Evolutionary conservation across 2,888 invertebrate species (phyloP), one percentile per base, ranked within the genome.

Genomic region (Trichopria drosophilae): DNA sequence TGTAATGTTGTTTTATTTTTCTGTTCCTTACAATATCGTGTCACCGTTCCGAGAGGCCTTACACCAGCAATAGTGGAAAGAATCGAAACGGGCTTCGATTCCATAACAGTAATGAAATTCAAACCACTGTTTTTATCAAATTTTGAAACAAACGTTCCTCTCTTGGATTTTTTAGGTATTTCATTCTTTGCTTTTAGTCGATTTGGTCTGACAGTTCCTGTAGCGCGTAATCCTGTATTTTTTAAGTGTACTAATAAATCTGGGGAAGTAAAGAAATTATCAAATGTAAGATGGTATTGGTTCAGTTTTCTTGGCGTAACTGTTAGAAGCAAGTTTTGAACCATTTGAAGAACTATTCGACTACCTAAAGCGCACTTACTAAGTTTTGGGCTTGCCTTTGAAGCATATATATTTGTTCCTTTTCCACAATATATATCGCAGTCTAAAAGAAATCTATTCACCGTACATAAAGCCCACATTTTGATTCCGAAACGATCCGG

Each of bases 401-500:
- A n/a, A n/a, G n/a, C n/a, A n/a, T n/a, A n/a, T n/a, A 28, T 26
- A 41, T 41, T 31, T 18, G 32, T 2, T 12, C 23, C 16, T 32
- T 43, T 43, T 29, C 32, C 43, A 15, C 32, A 43, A 22, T 43
- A 32, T 22, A 43, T 31, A 32, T 43, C 32, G 23, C 19, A 43
- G 7, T 43, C 43, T 15, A 43, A 32, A 9, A 43, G 32, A 32
- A 22, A 43, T 12, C 43, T 32, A 32, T 29, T n/a, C 6, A 23
- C 20, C 3, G 22, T 32, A 32, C 43, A 43, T 5, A 43, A 12
- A 32, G 20, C 43, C 43, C 20, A 43, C 31, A 43, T 32, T 43
- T 42, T 42, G 9, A 42, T 10, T 6, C 31, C 42, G n/a, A 42
- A 42, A 16, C 42, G 29, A 18, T 20, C 22, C 13, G 42, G 42